These are phyloP conservation scores for Ptilorrhoa leucosticta DNA, from an alignment of 2,113 vertebrate genomes.

Conservation along the genomic window DNA sequence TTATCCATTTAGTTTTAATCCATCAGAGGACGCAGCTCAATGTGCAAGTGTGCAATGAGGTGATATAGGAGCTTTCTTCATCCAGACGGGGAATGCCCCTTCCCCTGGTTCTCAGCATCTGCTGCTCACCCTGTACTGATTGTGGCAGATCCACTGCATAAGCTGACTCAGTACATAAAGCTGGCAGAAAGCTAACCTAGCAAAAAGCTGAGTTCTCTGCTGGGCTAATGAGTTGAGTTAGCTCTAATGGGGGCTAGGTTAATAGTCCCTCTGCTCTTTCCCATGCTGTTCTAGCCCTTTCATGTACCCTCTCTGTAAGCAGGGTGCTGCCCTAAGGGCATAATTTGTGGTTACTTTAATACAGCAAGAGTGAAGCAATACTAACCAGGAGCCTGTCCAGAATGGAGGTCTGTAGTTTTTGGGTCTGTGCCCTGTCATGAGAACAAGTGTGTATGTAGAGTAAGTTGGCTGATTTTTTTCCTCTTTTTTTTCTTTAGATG, in stretches of 20 bases:
- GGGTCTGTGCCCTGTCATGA: background rate
- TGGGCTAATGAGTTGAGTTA: conserved; percentile 7
- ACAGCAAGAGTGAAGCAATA: background rate
- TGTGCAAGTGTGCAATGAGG: background rate
- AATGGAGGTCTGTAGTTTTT: background rate
- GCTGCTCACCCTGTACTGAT: background rate
- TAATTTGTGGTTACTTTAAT: background rate
- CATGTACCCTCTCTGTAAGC: background rate
- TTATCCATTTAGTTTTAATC: background rate
- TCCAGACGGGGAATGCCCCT: background rate
- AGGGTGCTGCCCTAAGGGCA: background rate
- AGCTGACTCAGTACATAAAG: background rate
- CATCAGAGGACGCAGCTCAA: background rate
- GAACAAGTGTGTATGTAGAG: background rate
- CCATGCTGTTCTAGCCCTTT: background rate
- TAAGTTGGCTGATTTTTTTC: background rate
- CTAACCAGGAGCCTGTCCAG: background rate
- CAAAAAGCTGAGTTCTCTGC: conserved; percentile 3
- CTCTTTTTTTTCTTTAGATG: background rate
- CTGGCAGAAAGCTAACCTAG: conserved; percentile 17
- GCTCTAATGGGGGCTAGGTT: background rate
- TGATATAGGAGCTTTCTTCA: background rate
- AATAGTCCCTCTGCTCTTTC: background rate
- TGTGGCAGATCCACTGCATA: background rate
- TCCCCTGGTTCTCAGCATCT: background rate